Evolutionary conservation across 2,113 vertebrate genomes (phyloP), one percentile per base, ranked within the genome.

Genomic region (Grammatotria lemairii): DNA sequence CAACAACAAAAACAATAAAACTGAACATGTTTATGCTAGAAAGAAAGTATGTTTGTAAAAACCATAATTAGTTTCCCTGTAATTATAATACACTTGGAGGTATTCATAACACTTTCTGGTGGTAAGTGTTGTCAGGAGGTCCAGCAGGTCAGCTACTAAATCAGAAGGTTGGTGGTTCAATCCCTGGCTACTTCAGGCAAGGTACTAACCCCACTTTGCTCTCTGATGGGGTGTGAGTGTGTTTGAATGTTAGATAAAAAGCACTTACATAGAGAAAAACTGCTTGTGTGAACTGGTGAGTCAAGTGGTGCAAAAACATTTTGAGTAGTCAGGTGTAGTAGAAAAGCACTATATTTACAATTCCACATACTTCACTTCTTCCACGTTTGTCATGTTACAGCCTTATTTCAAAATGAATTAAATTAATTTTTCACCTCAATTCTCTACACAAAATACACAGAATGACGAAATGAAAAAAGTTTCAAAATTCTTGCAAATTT

Each of bases 61-160:
- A 19, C 57, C 57, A 60, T 0, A 19, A 60, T 33, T 60, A 3
- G 0, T 60, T 33, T 60, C 28, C 16, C 5, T 60, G 2, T 60
- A 26, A 57, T 26, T 26, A 26, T 26, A 60, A 60, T 33, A 60
- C 9, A 33, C 57, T 33, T 33, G 57, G 57, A 60, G 57, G 3
- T 60, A 33, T 60, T 60, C 57, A 19, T 60, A 60, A 33, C 16
- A 60, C 57, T 33, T 60, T 60, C 28, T 60, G 57, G 28, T 60
- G 57, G 28, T 33, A 33, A 60, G 2, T 19, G 57, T 4, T 60
- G 16, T 60, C 28, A 60, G 57, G 57, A 60, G 5, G 57, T 33
- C 57, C 57, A 60, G 57, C 16, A 10, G 57, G 9, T 60, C 57
- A 60, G 16, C 14, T 33, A 60, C 28, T 60, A 60, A 7, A 4